Evolutionary conservation across 2,888 invertebrate genomes (phyloP), one percentile per base, ranked within the genome.

Genomic region (Hirtodrosophila alboralis): DNA sequence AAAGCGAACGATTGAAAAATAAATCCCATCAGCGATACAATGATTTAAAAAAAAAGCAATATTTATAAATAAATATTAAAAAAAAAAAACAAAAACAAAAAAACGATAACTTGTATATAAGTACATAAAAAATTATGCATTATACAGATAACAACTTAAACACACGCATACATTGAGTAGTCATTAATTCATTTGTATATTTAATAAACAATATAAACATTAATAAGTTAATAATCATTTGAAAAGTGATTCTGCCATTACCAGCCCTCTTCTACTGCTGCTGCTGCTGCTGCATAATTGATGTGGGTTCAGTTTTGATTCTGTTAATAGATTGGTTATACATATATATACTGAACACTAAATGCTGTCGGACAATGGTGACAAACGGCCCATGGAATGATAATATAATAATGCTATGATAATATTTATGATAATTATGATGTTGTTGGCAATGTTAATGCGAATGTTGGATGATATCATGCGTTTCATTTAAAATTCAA

Each of bases 141-240:
- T 37, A 18, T 36, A 36, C 31, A 57, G 51, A 54, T 54, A 61
- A 53, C 44, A 41, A n/a, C 53, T 16, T 30, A 12, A 27, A 41
- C 31, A 18, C 23, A 52, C 43, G 36, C 30, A 34, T 33, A 49
- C 40, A 33, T 23, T 30, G 44, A 31, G 26, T 38, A 49, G 71
- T 56, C 60, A 71, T 51, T 66, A 48, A 56, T 67, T 54, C 52
- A 71, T 63, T 63, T 63, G 47, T 14, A 27, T 21, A 45, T 62
- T 58, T 53, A 56, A 58, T 49, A 77, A 56, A 63, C 52, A 66
- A 70, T 71, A 68, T 61, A 67, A 59, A 54, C 68, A 68, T 71
- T 57, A 66, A 69, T 63, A 65, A 73, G 75, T 74, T 69, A 69
- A 73, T 74, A 69, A 73, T 51, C 47, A 45, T 33, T 53, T 8